Conservation (phyloP, 2,888 invertebrate genomes). For the Spilosoma lubricipeda region DNA sequence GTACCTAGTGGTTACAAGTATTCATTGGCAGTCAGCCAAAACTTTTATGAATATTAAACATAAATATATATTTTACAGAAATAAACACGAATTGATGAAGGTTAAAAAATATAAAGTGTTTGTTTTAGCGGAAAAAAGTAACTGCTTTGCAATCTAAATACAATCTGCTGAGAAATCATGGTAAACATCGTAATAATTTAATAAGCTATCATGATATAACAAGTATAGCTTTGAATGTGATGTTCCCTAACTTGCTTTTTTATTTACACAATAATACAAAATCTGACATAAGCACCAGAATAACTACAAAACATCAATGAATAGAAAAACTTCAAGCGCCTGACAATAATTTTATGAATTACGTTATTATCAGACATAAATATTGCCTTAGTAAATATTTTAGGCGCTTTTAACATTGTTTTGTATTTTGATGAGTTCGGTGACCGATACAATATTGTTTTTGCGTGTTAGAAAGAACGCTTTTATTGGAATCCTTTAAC, state of each 20-base stretch:
- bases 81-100: not conserved
- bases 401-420: constrained; percentile 32
- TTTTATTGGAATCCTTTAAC: not conserved
- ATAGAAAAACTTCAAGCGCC: constrained; percentile 28
- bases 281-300: not conserved
- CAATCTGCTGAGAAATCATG: not conserved
- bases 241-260: not conserved
- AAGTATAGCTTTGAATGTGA: not conserved
- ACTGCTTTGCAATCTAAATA: not conserved
- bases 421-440: not conserved
- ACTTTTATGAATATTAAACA: not conserved
- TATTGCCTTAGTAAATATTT: constrained; percentile 31
- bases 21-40: not conserved
- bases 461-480: not conserved
- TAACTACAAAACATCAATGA: not conserved
- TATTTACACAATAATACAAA: not conserved
- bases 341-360: constrained; percentile 30
- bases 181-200: not conserved
- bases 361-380: not conserved
- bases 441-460: not conserved
- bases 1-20: not conserved
- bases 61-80: not conserved
- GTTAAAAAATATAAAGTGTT: not conserved
- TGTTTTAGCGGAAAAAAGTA: no score
- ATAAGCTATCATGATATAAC: not conserved